Conservation (phyloP, 1,140 invertebrate genomes). For the Radopholus similis region DNA sequence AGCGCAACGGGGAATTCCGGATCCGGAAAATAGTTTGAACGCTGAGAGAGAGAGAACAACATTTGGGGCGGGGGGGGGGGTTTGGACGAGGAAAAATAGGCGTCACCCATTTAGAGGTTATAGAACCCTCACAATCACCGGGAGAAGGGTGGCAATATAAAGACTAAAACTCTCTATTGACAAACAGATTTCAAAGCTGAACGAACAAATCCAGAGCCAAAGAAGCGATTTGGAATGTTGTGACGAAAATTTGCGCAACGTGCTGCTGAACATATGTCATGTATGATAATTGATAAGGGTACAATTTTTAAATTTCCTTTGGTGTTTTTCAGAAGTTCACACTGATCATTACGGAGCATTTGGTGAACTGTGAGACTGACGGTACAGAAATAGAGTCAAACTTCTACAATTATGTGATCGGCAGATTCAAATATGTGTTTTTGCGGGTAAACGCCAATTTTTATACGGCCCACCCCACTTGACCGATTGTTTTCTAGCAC, state of each 20-base stretch:
- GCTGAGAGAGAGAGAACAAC: too few relatives aligned
- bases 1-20: too few relatives aligned
- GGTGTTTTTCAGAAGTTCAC: constrained; percentile 76
- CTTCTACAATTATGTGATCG: constrained; percentile 84
- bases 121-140: too few relatives aligned
- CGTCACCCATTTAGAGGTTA: too few relatives aligned
- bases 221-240: constrained; percentile 26
- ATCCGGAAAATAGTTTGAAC: too few relatives aligned
- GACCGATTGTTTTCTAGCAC: constrained; percentile 68
- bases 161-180: too few relatives aligned
- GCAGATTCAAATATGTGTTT: constrained; percentile 89
- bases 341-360: constrained; percentile 92
- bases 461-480: neutral
- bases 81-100: too few relatives aligned
- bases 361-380: constrained; percentile 86
- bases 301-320: too few relatives aligned
- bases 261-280: constrained; percentile 47
- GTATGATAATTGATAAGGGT: constrained; percentile 28
- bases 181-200: neutral
- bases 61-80: too few relatives aligned
- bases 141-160: too few relatives aligned
- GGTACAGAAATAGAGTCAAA: constrained; percentile 71
- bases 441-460: constrained; percentile 71
- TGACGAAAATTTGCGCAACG: constrained; percentile 30
- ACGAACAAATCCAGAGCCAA: neutral